Percentiles rank a stretch among this genome's conserved stretches.
These are phyloP conservation scores for Mesorhabditis sp. DNA, from an alignment of 2,888 invertebrate genomes.

Conservation along the genomic window DNA sequence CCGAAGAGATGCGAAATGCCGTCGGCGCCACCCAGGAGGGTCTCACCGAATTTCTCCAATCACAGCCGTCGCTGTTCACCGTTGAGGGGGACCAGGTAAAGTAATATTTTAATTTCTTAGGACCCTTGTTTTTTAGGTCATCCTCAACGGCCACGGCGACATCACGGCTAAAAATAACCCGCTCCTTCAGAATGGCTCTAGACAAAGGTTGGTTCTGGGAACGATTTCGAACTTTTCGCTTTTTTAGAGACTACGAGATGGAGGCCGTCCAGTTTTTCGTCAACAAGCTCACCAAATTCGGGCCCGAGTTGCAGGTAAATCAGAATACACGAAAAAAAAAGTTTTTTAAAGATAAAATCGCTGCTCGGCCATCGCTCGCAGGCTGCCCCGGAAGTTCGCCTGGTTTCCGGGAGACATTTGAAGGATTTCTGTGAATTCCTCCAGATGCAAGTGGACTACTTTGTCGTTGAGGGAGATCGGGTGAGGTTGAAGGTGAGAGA, in stretches of 20 bases:
- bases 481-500: slow-evolving; percentile 45
- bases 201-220: slow-evolving; percentile 13
- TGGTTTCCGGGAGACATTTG: slow-evolving; percentile 88
- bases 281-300: slow-evolving; percentile 88
- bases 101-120: background rate
- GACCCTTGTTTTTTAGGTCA: slow-evolving; percentile 27
- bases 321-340: background rate
- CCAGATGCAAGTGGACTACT: slow-evolving; percentile 77
- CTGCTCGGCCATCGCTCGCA: slow-evolving; percentile 85
- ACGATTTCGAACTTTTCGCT: slow-evolving; percentile 63
- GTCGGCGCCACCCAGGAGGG: slow-evolving; percentile 62
- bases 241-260: slow-evolving; percentile 74
- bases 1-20: slow-evolving; percentile 89
- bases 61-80: slow-evolving; percentile 81
- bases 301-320: slow-evolving; percentile 80
- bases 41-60: slow-evolving; percentile 82
- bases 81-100: slow-evolving; percentile 76
- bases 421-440: slow-evolving; percentile 89
- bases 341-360: slow-evolving; percentile 71
- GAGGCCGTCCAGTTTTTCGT: slow-evolving; percentile 97
- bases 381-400: slow-evolving; percentile 91
- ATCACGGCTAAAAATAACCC: slow-evolving; percentile 56
- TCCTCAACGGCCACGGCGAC: slow-evolving; percentile 58
- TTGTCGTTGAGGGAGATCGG: slow-evolving; percentile 68
- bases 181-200: slow-evolving; percentile 39